Conservation (phyloP, 2,888 invertebrate genomes). For the Xanthorhoe spadicearia region DNA sequence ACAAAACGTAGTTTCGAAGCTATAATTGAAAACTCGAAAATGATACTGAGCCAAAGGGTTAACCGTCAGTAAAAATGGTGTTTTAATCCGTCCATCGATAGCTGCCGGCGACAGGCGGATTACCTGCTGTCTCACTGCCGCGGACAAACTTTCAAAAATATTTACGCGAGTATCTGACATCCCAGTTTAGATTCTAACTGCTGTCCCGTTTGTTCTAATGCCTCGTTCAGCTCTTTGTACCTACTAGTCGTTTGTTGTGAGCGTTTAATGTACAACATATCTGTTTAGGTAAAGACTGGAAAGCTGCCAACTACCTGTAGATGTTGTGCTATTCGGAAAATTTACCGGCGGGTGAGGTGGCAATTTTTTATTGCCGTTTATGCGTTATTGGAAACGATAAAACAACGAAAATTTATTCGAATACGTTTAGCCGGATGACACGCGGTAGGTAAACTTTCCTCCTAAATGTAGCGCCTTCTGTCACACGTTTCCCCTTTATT, state of each 20-base stretch:
- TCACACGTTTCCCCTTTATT: conserved; percentile 73
- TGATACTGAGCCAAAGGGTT: conserved; percentile 63
- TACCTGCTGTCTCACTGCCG: conserved; percentile 65
- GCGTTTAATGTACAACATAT: conserved; percentile 67
- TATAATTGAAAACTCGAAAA: conserved; percentile 69
- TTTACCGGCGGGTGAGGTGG: conserved; percentile 59
- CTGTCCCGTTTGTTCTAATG: conserved; percentile 28
- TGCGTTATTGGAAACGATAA: conserved; percentile 57
- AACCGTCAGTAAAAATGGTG: conserved; percentile 77
- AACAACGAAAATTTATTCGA: conserved; percentile 49
- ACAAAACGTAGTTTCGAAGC: conserved; percentile 51
- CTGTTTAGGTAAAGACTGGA: conserved; percentile 73
- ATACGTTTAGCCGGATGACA: conserved; percentile 47
- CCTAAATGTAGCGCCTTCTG: conserved; percentile 56
- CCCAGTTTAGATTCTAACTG: conserved; percentile 42
- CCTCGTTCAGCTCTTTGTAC: conserved; percentile 65
- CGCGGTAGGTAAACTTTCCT: conserved; percentile 50
- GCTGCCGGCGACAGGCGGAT: conserved; percentile 77
- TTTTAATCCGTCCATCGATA: conserved; percentile 81
- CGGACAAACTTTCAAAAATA: conserved; percentile 56
- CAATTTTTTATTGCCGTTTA: conserved; percentile 54
- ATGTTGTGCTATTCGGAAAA: conserved; percentile 63
- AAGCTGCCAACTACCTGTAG: conserved; percentile 81
- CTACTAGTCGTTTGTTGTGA: conserved; percentile 45
- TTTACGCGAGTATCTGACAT: conserved; percentile 48